Base-by-base conservation (phyloP, 2,888 invertebrate species). In the Pterobdella sp. region DNA sequence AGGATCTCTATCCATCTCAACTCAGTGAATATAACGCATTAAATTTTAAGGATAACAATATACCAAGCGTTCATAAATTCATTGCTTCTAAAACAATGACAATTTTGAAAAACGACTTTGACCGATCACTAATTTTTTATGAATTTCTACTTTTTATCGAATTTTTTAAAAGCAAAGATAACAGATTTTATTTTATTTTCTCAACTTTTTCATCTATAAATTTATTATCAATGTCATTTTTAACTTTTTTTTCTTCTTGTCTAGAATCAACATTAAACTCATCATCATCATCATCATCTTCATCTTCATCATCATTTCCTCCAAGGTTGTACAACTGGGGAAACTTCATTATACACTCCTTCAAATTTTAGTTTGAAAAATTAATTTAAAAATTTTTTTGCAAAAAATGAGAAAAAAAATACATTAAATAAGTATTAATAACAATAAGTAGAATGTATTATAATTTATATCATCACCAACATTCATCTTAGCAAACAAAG, bases 401-500 rank as follows among this genome's bases (percentile, higher is more conserved):
- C 14, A 64, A n/a, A 64, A 64, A 64, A 64, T n/a, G 7, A n/a
- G 26, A n/a, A 29, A 64, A 10, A 64, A 64, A 26, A 29, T 26
- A 63, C 7, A 63, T 63, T 63, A 14, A 63, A 7, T 63, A 7
- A 14, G 31, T 26, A 63, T 10, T 10, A n/a, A 63, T 14, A 63
- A 7, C 7, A 63, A 42, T 42, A 42, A 42, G 42, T 42, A 14
- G 7, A 7, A 18, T 7, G 94, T 86, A 34, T 90, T 88, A 3
- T 94, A 94, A 85, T 90, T 94, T 77, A 89, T 86, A 64, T 89
- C 85, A 90, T 95, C 94, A 82, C 95, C 95, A 36, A 88, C 87
- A 82, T 93, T 92, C 94, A 95, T 94, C 71, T 88, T 88, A 81
- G 90, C 90, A 84, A 95, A 95, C 79, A 90, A 88, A 76, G 93